These are phyloP conservation scores for Lutjanus erythropterus DNA, from an alignment of 2,113 vertebrate genomes.

Conservation along the genomic window DNA sequence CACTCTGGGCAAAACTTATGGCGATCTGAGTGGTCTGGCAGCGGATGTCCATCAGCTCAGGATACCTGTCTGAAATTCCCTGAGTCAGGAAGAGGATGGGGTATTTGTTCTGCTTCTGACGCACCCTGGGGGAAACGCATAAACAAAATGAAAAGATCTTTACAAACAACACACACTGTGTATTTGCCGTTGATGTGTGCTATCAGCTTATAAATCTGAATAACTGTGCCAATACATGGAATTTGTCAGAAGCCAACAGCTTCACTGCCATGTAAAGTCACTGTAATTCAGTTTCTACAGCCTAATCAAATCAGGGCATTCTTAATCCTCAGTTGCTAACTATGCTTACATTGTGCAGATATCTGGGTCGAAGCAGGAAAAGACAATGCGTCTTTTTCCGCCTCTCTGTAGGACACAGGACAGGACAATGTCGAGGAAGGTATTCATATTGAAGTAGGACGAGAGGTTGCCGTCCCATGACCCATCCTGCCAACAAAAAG, in stretches of 20 bases:
- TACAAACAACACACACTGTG: background rate
- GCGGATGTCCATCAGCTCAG: slow-evolving; percentile 96
- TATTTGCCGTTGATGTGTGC: background rate
- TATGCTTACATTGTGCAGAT: slow-evolving; percentile 95
- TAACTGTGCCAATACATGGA: background rate
- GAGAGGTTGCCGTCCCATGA: slow-evolving; percentile 96
- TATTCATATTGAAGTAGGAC: slow-evolving; percentile 97
- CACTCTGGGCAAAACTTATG: slow-evolving; percentile 96
- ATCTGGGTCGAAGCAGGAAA: slow-evolving; percentile 97
- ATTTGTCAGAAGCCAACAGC: background rate
- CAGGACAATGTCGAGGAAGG: slow-evolving; percentile 93
- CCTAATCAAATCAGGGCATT: background rate
- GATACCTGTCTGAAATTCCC: slow-evolving; percentile 91
- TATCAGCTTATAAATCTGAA: too few species aligned
- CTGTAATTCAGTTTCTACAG: background rate
- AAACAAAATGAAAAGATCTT: slow-evolving; percentile 12
- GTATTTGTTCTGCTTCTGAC: slow-evolving; percentile 97
- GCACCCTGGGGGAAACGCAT: slow-evolving; percentile 85
- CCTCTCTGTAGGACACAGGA: slow-evolving; percentile 92
- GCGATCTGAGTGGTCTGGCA: slow-evolving; percentile 93
- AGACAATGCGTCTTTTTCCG: slow-evolving; percentile 91
- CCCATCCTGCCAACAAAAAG: slow-evolving; percentile 86
- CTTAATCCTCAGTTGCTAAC: background rate
- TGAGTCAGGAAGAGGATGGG: slow-evolving; percentile 98
- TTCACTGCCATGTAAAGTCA: background rate